A percentile compares a stretch with the other conserved stretches of the same genome.
Conservation (phyloP, 2,797 vertebrate species). For the Chloroceryle amazona region DNA sequence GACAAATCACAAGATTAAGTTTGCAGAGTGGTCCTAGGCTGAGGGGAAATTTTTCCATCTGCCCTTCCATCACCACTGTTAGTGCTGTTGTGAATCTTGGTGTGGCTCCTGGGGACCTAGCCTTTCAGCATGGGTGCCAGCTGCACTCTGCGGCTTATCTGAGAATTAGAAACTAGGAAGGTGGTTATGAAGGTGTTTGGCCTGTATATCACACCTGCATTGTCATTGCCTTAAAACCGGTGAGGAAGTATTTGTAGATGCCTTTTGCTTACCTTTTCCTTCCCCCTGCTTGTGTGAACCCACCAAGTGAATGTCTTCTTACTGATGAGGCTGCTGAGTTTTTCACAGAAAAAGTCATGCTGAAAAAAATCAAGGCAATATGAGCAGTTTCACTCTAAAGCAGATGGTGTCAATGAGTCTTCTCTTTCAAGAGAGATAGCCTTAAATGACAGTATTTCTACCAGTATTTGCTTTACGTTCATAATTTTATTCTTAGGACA, state of each 20-base stretch:
- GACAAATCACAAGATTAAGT: neutral
- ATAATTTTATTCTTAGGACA: neutral
- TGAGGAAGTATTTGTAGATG: neutral
- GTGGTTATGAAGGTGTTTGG: neutral
- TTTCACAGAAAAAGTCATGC: neutral
- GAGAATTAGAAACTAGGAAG: neutral
- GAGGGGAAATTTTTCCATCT: neutral
- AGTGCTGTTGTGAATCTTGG: neutral
- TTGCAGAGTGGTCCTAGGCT: neutral
- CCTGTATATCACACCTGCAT: neutral
- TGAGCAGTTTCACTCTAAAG: neutral
- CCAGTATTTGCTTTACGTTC: neutral
- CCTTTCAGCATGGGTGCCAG: accelerated
- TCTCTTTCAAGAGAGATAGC: neutral
- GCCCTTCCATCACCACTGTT: neutral
- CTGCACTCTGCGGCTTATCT: neutral
- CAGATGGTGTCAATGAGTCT: neutral
- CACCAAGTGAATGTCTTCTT: neutral
- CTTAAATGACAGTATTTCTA: neutral
- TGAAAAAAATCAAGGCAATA: neutral
- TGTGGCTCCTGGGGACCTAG: neutral
- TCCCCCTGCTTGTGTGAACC: neutral
- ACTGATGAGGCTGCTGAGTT: neutral
- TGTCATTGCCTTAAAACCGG: neutral
- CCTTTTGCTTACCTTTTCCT: neutral